Evolutionary conservation across 2,113 vertebrate species (phyloP).

Genomic region (Labeo catla): DNA sequence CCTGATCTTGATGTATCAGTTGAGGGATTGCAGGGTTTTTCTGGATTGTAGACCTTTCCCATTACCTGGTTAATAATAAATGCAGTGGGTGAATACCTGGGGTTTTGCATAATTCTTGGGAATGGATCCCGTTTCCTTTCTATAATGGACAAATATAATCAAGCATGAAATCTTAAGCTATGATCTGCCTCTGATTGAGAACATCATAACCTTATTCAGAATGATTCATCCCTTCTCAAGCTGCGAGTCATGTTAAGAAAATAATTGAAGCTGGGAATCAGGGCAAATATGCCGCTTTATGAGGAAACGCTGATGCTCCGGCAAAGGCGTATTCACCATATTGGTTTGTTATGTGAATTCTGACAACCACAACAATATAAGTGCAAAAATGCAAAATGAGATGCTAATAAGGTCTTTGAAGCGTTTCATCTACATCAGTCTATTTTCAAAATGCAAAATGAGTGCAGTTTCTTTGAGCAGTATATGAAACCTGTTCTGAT

Average conservation of each 20-base stretch:
- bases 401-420: constrained; percentile 53
- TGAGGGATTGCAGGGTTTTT: constrained; percentile 22
- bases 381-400: constrained; percentile 32
- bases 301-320: constrained; percentile 52
- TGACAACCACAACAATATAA: constrained; percentile 53
- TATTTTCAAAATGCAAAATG: not conserved
- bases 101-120: constrained; percentile 33
- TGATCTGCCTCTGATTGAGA: constrained; percentile 51
- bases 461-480: not conserved
- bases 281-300: constrained; percentile 56
- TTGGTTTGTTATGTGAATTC: constrained; percentile 58
- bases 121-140: constrained; percentile 32
- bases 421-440: constrained; percentile 32
- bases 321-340: constrained; percentile 50
- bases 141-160: constrained; percentile 50
- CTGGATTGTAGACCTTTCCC: constrained; percentile 27
- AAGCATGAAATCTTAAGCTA: constrained; percentile 49
- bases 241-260: constrained; percentile 39
- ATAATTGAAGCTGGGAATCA: constrained; percentile 44
- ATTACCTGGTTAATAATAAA: constrained; percentile 53
- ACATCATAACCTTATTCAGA: constrained; percentile 37
- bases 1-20: constrained; percentile 13
- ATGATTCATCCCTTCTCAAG: constrained; percentile 41
- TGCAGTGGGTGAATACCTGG: constrained; percentile 1
- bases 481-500: not conserved